These are phyloP conservation scores for Tenodera sinensis DNA, from an alignment of 2,888 invertebrate species.

Conservation along the genomic window DNA sequence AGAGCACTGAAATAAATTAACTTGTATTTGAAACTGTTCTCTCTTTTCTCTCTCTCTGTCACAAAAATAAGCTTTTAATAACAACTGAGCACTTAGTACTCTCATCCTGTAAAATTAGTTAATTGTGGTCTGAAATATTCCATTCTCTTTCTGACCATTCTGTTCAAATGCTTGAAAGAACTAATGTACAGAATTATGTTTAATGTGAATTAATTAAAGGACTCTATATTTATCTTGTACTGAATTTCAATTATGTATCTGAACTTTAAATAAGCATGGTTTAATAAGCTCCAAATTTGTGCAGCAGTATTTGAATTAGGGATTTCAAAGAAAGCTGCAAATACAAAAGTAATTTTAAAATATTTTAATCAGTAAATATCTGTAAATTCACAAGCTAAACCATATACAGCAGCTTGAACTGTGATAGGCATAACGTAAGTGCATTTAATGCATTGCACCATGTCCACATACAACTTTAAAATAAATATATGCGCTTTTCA, in stretches of 20 bases:
- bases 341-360: background rate
- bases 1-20: background rate
- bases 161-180: background rate
- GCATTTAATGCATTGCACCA: background rate
- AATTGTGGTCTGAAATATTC: constrained; percentile 3
- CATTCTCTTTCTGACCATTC: constrained; percentile 11
- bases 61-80: too few species aligned
- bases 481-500: background rate
- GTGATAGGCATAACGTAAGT: background rate
- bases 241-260: background rate
- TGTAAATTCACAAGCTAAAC: background rate
- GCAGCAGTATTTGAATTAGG: background rate
- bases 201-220: background rate
- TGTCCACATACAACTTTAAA: background rate
- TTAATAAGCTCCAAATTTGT: background rate
- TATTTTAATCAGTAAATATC: background rate
- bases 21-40: too few species aligned
- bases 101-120: background rate
- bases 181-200: constrained; percentile 10
- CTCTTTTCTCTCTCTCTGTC: too few species aligned
- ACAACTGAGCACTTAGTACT: background rate
- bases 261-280: background rate
- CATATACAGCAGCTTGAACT: background rate
- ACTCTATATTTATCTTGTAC: background rate
- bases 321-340: background rate